Evolutionary conservation across 2,113 vertebrate species (phyloP).

Genomic region (Dissostichus mawsoni): DNA sequence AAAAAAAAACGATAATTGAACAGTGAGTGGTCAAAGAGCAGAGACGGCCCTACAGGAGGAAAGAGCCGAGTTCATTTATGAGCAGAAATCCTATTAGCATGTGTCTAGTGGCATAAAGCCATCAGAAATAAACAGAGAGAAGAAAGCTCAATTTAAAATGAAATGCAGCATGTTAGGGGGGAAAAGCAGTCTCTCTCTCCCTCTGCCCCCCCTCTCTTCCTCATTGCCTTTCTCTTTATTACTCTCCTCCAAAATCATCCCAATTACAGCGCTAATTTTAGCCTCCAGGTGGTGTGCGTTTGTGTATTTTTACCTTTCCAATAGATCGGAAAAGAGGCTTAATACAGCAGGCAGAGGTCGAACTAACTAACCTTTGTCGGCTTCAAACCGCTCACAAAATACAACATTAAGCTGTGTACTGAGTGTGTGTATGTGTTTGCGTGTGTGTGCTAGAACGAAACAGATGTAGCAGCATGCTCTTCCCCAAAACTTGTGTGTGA

Average conservation of each 20-base stretch:
- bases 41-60: conserved; percentile 65
- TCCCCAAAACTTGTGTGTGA: conserved; percentile 23
- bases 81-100: conserved; percentile 81
- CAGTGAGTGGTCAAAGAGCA: conserved; percentile 75
- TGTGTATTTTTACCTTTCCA: conserved; percentile 74
- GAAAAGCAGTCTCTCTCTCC: conserved; percentile 19
- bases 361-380: conserved; percentile 62
- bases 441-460: conserved; percentile 7
- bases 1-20: conserved; percentile 52
- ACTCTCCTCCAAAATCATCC: conserved; percentile 66
- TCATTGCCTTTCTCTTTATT: conserved; percentile 70
- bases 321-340: conserved; percentile 67
- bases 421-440: background rate
- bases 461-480: conserved; percentile 31
- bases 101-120: conserved; percentile 78
- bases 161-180: conserved; percentile 49
- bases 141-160: conserved; percentile 70
- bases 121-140: conserved; percentile 77
- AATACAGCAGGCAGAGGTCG: conserved; percentile 66
- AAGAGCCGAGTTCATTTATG: conserved; percentile 76
- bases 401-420: conserved; percentile 20
- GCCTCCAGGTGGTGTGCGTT: conserved; percentile 62
- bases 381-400: conserved; percentile 48
- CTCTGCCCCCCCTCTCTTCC: conserved; percentile 6
- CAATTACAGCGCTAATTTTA: conserved; percentile 79